Base-by-base conservation (phyloP, 2,888 invertebrate species). In the Lacanobia wlatinum region DNA sequence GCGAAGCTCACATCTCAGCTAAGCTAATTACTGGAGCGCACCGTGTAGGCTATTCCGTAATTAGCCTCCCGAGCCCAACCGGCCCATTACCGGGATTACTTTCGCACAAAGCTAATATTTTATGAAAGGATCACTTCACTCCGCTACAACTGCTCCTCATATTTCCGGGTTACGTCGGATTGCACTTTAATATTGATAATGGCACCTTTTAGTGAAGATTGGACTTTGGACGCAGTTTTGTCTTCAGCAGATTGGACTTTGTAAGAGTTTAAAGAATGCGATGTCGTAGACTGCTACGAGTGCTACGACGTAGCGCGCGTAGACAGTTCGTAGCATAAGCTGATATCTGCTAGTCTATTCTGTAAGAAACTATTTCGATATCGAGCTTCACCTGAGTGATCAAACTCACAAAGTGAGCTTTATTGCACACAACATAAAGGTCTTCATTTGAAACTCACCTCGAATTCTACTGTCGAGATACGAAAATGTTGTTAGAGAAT, bases 41-140 rank as follows among this genome's bases (percentile, higher is more conserved):
- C 43, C 34, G 55, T 48, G 71, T 68, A 84, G 76, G 80, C 80
- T 83, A 87, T 83, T 83, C 84, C 66, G 66, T 87, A 86, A 89
- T 89, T 84, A 86, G 87, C 81, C 70, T 52, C 65, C 34, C 59
- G 76, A 62, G 63, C 75, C 69, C 70, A 56, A 66, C 76, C 58
- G 80, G 73, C 59, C 67, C 90, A 90, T 90, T 90, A 89, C 86
- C 73, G 78, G 79, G 88, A 90, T 89, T 88, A 86, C 86, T 72
- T 84, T 76, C 75, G 73, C 80, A 83, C 83, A 84, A 70, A 85
- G 87, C 83, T 87, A 84, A 90, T 90, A 90, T 89, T 89, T 87
- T 88, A 89, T 88, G 88, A 89, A 88, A 87, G 86, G 78, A 83
- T 73, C 75, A 66, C 83, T 78, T 77, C 66, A 67, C 76, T 78